Base-by-base conservation (phyloP, 2,113 vertebrate genomes). In the Caretta caretta region DNA sequence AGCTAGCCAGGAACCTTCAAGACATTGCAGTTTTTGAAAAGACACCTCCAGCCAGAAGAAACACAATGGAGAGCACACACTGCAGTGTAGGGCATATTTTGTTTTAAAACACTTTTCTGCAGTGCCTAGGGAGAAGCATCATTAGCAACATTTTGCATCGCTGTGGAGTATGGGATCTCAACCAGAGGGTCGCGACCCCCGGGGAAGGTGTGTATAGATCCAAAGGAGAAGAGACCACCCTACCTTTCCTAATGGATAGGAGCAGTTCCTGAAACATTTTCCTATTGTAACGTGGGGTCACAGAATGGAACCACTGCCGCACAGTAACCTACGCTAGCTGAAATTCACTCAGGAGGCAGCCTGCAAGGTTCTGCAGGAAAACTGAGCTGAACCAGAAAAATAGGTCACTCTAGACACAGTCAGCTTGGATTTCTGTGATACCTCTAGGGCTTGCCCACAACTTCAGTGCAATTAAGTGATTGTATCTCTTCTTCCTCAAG, bases 111-210 rank as follows among this genome's bases (percentile, higher is more conserved):
- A 25, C 78, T 53, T 54, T 22, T 38, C 51, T 56, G 49, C 57
- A 10, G 27, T 8, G 1, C 82, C 3, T 1, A 22, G 48, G 19
- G 10, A 1, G 85, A 7, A 0, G 5, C 5, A 24, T 13, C 22
- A 27, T 2, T 19, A 35, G 35, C 24, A 50, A 2, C 25, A 8
- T 56, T 57, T 6, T 7, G 35, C 86, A 56, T 49, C 4, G 17
- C n/a, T 11, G 57, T 1, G 10, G 46, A 20, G 54, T 1, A 3
- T 19, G 50, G 35, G 38, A 7, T 17, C 22, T 14, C 11, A 2
- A 54, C 79, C n/a, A 20, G 8, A 69, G 65, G 35, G 19, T 35
- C 57, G 12, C 3, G 57, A 31, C 27, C 65, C n/a, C n/a, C n/a
- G 5, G 8, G 35, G 6, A 75, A 24, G 38, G 1, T 25, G 38